Evolutionary conservation across 2,113 vertebrate species (phyloP), one percentile per base, ranked within the genome.

Genomic region (Neotoma lepida): DNA sequence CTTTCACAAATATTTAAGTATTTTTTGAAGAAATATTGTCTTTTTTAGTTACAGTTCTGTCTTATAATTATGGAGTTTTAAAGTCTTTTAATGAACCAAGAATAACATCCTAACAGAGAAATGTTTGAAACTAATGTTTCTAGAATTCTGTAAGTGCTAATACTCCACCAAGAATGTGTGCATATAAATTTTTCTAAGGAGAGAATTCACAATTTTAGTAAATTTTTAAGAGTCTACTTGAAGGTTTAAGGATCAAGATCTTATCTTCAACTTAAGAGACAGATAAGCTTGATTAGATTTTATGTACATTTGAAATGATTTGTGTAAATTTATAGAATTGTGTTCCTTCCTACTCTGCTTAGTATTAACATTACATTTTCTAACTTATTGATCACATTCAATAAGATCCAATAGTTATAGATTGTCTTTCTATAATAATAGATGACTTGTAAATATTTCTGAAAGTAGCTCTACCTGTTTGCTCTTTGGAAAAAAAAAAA

Each of bases 331-430:
- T 33, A 71, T 74, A 76, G 80, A 26, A 86, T 22, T 76, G 10
- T 10, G 90, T 70, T 92, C 86, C n/a, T 61, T 86, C 8, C 68
- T 95, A 86, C 41, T 14, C 35, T 97, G 70, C 87, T 95, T 97
- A 78, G 22, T 96, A 97, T 97, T 94, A 95, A 96, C 97, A 96
- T 96, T 97, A 76, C 80, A 86, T 97, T 97, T 98, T 96, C 97
- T 97, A 97, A 91, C 54, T 96, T 96, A 84, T 44, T 93, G 35
- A 76, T 95, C 58, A 92, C 96, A 95, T 96, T 97, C 64, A 96
- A 71, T 7, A 88, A 97, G 49, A 49, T 2, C 78, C 84, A 89
- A 68, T 94, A 96, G 95, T 95, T 97, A 89, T 94, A 91, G 54
- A 91, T 84, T 94, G 85, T n/a, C 58, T 90, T 97, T 93, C 91